Conservation (phyloP, 2,888 invertebrate species). For the Tyria jacobaeae region DNA sequence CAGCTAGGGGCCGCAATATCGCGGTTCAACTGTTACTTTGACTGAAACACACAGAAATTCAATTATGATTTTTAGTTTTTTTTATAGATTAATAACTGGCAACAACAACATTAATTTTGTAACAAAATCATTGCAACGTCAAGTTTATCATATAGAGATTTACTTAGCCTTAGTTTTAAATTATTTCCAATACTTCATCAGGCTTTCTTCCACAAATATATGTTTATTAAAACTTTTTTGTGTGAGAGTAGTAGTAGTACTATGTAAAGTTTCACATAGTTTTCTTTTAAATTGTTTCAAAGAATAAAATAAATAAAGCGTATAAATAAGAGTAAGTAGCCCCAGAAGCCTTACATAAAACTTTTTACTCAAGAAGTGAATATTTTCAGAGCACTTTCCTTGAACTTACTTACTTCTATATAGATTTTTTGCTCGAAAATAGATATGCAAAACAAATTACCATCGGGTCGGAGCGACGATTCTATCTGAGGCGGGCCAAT, state of each 20-base stretch:
- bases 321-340: neutral
- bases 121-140: neutral
- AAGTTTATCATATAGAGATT: neutral
- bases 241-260: too few species aligned
- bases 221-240: too few species aligned
- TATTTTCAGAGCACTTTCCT: constrained; percentile 1
- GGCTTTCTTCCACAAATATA: too few species aligned
- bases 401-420: constrained; percentile 15
- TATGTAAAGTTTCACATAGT: constrained; percentile 3
- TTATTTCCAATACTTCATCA: too few species aligned
- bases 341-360: constrained; percentile 1
- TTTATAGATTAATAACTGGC: too few species aligned
- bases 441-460: constrained; percentile 49
- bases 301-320: neutral
- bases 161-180: too few species aligned
- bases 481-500: constrained; percentile 48
- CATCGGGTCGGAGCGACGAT: constrained; percentile 37
- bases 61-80: neutral
- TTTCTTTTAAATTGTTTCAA: too few species aligned
- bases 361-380: neutral
- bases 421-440: constrained; percentile 27
- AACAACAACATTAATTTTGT: too few species aligned
- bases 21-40: too few species aligned
- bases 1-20: too few species aligned
- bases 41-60: neutral